Evolutionary conservation across 2,113 vertebrate species (phyloP).

Genomic region (Nannobrachium achirus): DNA sequence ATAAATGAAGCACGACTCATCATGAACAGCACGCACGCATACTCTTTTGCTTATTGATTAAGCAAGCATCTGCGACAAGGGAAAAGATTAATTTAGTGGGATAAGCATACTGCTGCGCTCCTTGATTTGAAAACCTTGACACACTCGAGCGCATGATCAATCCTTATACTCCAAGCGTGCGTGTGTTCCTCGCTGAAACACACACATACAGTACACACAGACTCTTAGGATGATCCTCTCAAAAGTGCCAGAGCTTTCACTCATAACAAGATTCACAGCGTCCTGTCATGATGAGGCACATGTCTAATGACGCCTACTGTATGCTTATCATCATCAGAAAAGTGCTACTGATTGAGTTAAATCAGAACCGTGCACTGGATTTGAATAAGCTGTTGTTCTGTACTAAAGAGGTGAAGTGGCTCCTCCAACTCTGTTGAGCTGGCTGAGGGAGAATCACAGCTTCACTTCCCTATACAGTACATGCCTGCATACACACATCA

Average conservation of each 20-base stretch:
- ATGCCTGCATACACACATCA: constrained; percentile 12
- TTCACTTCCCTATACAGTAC: not conserved
- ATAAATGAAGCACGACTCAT: too few species aligned
- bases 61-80: constrained; percentile 18
- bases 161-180: not conserved
- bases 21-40: constrained; percentile 6
- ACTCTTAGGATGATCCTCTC: not conserved
- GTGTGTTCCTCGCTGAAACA: not conserved
- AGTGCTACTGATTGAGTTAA: constrained; percentile 22
- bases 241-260: not conserved
- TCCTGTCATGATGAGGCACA: not conserved
- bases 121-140: constrained; percentile 12
- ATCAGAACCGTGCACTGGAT: not conserved
- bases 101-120: constrained; percentile 1
- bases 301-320: too few species aligned
- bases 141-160: constrained; percentile 24
- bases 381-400: constrained; percentile 34
- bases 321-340: not conserved
- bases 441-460: constrained; percentile 26
- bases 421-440: constrained; percentile 2
- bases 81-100: constrained; percentile 27
- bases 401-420: not conserved
- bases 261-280: not conserved
- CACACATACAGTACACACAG: constrained; percentile 9
- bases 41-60: constrained; percentile 19